These are phyloP conservation scores for Tauraco hartlaubi DNA, from an alignment of 2,797 vertebrate genomes.

Conservation along the genomic window DNA sequence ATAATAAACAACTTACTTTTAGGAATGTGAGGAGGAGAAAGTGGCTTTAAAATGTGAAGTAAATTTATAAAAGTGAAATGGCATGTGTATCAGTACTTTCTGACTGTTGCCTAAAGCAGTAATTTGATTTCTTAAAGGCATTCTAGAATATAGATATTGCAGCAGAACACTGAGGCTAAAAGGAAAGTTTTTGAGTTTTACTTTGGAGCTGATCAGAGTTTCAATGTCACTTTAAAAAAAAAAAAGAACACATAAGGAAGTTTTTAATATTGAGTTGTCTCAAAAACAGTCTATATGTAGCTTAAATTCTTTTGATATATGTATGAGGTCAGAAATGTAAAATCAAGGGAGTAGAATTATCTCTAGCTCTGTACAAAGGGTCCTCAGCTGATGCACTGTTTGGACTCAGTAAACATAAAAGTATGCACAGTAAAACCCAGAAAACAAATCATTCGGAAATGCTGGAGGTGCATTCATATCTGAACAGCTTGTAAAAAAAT, in stretches of 20 bases:
- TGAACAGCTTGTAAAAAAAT: neutral
- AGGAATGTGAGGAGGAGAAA: neutral
- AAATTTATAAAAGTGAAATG: constrained; percentile 7
- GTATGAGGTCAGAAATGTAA: neutral
- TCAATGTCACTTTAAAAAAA: neutral
- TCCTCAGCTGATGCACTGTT: neutral
- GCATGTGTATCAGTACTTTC: neutral
- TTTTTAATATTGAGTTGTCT: neutral
- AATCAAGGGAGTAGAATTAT: neutral
- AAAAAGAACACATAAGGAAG: neutral
- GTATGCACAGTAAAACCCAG: neutral
- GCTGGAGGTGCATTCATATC: neutral
- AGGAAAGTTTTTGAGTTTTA: neutral
- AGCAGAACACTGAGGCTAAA: neutral
- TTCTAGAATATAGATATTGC: neutral
- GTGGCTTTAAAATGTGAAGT: neutral
- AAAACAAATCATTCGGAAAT: neutral
- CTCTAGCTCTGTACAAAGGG: neutral
- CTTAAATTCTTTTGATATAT: neutral
- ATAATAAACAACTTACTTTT: neutral
- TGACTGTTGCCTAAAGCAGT: neutral
- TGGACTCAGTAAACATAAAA: neutral
- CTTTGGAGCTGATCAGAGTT: neutral
- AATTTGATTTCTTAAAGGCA: constrained; percentile 3
- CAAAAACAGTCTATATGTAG: neutral